These are phyloP conservation scores for Bimastos eiseni DNA, from an alignment of 2,888 invertebrate genomes.

Conservation along the genomic window DNA sequence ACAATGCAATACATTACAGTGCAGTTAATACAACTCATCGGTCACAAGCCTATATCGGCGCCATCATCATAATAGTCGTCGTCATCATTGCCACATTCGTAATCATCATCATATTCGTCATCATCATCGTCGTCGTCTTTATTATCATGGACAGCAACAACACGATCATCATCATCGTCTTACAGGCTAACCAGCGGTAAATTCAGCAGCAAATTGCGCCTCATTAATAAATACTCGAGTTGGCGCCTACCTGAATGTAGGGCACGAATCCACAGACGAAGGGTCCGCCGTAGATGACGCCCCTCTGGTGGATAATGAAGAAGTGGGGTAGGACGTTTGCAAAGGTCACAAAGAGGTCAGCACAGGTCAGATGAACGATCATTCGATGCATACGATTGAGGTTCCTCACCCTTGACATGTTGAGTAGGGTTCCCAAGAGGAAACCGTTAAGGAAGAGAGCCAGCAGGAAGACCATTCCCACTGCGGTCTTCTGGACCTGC, in stretches of 20 bases:
- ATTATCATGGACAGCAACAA: no score
- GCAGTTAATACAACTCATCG: no score
- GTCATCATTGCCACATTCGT: no score
- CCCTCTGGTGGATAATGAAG: neutral
- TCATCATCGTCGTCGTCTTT: no score
- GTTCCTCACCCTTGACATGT: neutral
- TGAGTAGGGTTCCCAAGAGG: neutral
- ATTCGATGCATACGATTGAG: neutral
- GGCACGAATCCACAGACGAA: neutral
- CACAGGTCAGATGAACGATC: neutral
- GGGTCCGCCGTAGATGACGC: neutral
- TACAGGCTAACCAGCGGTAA: no score
- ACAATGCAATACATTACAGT: no score
- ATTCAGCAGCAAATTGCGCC: no score
- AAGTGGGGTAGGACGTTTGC: neutral
- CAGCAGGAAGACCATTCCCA: neutral
- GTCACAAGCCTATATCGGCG: no score
- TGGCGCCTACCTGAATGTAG: neutral
- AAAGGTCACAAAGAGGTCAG: neutral
- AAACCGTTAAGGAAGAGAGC: neutral
- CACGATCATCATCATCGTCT: no score
- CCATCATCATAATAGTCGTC: no score
- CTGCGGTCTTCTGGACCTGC: neutral
- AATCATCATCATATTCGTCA: no score
- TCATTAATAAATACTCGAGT: no score